Evolutionary conservation across 2,797 vertebrate genomes (phyloP).

Genomic region (Emys orbicularis): DNA sequence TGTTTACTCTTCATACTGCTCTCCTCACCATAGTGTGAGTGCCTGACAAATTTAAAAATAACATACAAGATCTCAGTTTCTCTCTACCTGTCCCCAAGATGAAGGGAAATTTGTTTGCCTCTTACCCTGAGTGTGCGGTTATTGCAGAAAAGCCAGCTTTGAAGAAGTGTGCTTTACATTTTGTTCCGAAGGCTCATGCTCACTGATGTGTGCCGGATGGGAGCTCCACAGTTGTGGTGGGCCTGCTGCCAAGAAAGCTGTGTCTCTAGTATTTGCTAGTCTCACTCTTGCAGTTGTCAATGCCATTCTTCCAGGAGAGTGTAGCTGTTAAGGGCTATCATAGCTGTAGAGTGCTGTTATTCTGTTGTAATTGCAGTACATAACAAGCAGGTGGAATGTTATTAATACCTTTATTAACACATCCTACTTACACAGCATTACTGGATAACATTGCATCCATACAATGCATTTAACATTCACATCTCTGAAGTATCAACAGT

Average conservation of each 20-base stretch:
- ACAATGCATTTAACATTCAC: not conserved
- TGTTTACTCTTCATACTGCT: not conserved
- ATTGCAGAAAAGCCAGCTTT: not conserved
- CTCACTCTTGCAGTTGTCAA: not conserved
- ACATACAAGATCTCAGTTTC: not conserved
- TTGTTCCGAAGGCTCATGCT: constrained; percentile 8
- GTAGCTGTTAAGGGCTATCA: not conserved
- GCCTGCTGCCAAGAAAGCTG: constrained; percentile 58
- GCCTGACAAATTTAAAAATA: constrained; percentile 32
- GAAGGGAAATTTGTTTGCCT: constrained; percentile 51
- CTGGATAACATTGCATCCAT: fast-evolving
- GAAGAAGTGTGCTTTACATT: not conserved
- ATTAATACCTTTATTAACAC: fast-evolving
- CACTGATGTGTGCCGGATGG: not conserved
- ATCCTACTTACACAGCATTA: fast-evolving
- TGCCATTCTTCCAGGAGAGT: not conserved
- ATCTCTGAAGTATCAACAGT: fast-evolving
- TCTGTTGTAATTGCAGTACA: not conserved
- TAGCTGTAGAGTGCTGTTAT: not conserved
- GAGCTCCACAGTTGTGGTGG: not conserved
- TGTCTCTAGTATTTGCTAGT: constrained; percentile 51
- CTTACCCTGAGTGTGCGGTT: constrained; percentile 25
- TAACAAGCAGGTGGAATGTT: not conserved
- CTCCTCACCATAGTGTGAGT: not conserved
- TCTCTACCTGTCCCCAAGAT: constrained; percentile 33